Percentiles rank a stretch among this genome's conserved stretches.
phyloP scores from a whole-genome alignment of 2,797 vertebrate species.

The Alfaro cultratus region DNA sequence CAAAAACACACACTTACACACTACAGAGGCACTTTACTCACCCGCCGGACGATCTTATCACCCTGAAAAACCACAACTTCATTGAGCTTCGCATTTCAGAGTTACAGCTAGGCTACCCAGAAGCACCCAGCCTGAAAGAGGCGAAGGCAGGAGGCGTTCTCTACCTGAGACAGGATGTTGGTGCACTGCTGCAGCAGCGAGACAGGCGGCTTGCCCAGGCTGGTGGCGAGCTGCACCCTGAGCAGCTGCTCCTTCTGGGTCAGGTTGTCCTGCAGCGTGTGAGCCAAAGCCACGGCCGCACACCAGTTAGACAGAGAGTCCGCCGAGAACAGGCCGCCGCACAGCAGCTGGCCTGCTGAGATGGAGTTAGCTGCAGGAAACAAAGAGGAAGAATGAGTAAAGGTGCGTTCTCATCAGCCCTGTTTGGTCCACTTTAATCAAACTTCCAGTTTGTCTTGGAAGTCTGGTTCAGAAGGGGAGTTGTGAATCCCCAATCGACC shows the following conservation, averaged over 20 bases:
- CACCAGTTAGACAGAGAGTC: conserved; percentile 99
- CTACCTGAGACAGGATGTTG: conserved; percentile 99
- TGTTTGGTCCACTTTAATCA: too few relatives aligned
- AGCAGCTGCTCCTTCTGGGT: conserved; percentile 96
- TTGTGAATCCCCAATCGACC: too few relatives aligned
- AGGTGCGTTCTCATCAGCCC: too few relatives aligned
- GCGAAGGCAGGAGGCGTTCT: neutral
- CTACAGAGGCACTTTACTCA: conserved; percentile 85
- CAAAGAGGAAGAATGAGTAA: neutral
- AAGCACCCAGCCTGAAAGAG: neutral
- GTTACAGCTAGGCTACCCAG: neutral
- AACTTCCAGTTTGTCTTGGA: too few relatives aligned
- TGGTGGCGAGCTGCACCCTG: conserved; percentile 95
- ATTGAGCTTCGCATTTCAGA: conserved; percentile 65
- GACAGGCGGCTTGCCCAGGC: conserved; percentile 95
- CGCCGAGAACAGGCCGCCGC: conserved; percentile 94
- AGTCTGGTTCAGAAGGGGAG: too few relatives aligned
- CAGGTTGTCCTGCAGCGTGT: conserved; percentile 94
- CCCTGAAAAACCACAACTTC: conserved; percentile 97
- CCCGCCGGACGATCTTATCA: conserved; percentile 98
- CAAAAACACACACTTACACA: conserved; percentile 24
- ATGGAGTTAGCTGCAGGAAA: conserved; percentile 87
- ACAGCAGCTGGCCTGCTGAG: conserved; percentile 95
- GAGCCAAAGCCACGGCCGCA: conserved; percentile 94
- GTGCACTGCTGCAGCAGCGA: conserved; percentile 98